Evolutionary conservation across 2,888 invertebrate species (phyloP), one percentile per base, ranked within the genome.

Genomic region (Zeuzera pyrina): DNA sequence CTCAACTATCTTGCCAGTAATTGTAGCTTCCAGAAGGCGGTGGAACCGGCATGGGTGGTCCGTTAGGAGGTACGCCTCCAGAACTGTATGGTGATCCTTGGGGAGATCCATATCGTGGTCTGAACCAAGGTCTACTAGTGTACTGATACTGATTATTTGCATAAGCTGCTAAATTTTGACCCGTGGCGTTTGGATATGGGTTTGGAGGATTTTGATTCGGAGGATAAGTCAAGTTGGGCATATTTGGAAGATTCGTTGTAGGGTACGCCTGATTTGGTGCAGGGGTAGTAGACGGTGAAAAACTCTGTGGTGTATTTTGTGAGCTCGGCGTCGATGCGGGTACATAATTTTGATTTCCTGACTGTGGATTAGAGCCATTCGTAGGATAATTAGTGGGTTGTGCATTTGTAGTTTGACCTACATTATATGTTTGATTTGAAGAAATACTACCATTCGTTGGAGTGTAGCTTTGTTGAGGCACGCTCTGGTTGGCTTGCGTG

Each of bases 1-100:
- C 70, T 81, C 78, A 81, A 65, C 76, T 78, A 35, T 83, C 81
- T 57, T 72, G 81, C 81, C 81, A 83, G 34, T 81, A 83, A 45
- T 77, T 79, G 26, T 77, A 79, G 52, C 70, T 79, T 7, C 63
- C 66, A 0, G 72, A 38, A 0, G 81, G 78, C 1, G 79, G 79
- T 1, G 79, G 77, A 0, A 74, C 73, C 0, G 78, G 62, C 69
- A 77, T 64, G 0, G 73, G 73, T 0, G 71, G 60, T 0, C 62
- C 73, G 16, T 49, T 58, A 2, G 66, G 64, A 2, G 71, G 66
- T 0, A 61, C 68, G 0, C 60, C 44, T 1, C 68, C 70, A 0
- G 68, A 42, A 8, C 59, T 57, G 51, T 78, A 78, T 0, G 76
- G 78, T 0, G 78, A 77, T 1, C 76, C 74, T 33, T 79, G 81